Evolutionary conservation across 2,113 vertebrate genomes (phyloP).

Genomic region (Raja brachyura): DNA sequence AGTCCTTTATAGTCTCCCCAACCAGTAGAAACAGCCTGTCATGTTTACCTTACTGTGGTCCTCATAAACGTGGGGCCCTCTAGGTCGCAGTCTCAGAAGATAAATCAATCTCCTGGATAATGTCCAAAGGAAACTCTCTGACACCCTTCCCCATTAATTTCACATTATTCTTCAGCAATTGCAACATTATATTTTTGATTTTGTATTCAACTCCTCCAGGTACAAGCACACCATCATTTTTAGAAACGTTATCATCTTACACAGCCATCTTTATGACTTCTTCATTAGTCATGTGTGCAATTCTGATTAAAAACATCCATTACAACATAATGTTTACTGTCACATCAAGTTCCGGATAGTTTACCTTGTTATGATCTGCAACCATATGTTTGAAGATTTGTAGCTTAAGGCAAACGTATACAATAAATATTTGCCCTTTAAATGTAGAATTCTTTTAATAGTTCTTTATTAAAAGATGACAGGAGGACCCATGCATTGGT

Average conservation of each 20-base stretch:
- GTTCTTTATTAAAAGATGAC: not conserved
- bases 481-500: slow-evolving; percentile 21
- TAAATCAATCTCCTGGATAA: not conserved
- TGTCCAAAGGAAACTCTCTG: not conserved
- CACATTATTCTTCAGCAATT: not conserved
- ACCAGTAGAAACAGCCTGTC: not conserved
- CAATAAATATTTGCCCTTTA: not conserved
- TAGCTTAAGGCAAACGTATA: not conserved
- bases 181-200: not conserved
- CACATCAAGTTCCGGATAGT: not conserved
- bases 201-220: not conserved
- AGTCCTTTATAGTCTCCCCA: not conserved
- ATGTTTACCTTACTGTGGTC: not conserved
- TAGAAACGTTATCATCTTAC: not conserved
- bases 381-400: not conserved
- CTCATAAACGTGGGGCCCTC: not conserved
- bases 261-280: not conserved
- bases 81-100: not conserved
- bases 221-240: not conserved
- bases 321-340: not conserved
- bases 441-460: not conserved
- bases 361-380: not conserved
- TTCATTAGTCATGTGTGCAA: not conserved
- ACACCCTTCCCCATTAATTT: not conserved
- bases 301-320: not conserved